A percentile compares a stretch with the other conserved stretches of the same genome.
These are phyloP conservation scores for Acanthurus tractus DNA, from an alignment of 2,797 vertebrate genomes.

Conservation along the genomic window DNA sequence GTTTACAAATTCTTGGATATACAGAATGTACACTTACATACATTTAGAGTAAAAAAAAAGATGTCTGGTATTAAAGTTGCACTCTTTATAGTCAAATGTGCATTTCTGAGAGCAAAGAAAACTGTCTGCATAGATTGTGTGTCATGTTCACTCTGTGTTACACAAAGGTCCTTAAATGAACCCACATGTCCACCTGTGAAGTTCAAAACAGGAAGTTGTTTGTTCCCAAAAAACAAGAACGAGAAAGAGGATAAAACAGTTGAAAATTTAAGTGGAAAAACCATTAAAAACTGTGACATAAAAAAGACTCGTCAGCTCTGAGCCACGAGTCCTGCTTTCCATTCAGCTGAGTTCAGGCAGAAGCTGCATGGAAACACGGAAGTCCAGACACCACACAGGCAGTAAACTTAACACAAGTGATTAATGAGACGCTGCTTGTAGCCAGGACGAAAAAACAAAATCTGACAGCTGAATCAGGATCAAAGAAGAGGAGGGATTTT, in stretches of 20 bases:
- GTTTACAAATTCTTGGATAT: constrained; percentile 63
- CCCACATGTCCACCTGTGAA: background rate
- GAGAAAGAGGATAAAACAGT: background rate
- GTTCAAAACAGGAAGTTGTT: background rate
- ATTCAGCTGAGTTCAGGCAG: background rate
- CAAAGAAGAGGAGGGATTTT: constrained; percentile 4
- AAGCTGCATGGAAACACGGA: background rate
- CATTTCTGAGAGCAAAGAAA: constrained; percentile 4
- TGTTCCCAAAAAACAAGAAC: constrained; percentile 18
- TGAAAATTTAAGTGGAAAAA: too few relatives aligned
- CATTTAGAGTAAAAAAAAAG: constrained; percentile 18
- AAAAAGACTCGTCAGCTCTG: too few relatives aligned
- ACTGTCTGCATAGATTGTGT: constrained; percentile 1
- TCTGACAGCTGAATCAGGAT: constrained; percentile 10
- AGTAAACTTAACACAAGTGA: constrained; percentile 11
- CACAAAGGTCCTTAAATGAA: background rate
- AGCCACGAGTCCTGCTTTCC: too few relatives aligned
- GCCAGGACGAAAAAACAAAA: background rate
- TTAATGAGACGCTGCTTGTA: background rate
- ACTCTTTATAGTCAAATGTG: constrained; percentile 32
- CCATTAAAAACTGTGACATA: too few relatives aligned
- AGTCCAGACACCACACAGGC: background rate
- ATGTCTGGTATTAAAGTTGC: constrained; percentile 2
- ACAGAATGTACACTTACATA: constrained; percentile 72
- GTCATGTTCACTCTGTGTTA: background rate